Evolutionary conservation across 1,140 invertebrate species (phyloP).

Genomic region (Littorina saxatilis): DNA sequence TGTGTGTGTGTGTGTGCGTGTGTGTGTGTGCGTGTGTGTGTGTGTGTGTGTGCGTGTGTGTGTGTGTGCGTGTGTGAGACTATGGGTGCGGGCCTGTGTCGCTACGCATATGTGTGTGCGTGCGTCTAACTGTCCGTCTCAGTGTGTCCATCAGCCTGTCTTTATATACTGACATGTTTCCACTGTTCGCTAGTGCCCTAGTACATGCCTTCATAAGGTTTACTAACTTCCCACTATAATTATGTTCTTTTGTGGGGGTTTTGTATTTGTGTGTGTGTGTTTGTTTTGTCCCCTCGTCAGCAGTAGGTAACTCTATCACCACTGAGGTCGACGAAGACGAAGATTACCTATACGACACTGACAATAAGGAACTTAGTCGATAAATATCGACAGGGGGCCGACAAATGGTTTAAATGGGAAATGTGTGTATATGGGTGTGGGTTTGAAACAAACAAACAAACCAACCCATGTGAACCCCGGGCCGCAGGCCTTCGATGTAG

Average conservation of each 20-base stretch:
- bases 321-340: not conserved
- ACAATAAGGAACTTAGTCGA: no score
- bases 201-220: not conserved
- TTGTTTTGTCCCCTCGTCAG: not conserved
- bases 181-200: no score
- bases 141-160: not conserved
- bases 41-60: conserved; percentile 14
- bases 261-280: no score
- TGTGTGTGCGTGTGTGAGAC: not conserved
- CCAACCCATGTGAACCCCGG: no score
- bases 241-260: not conserved
- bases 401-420: no score
- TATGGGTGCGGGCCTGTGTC: not conserved
- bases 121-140: not conserved
- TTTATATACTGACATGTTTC: not conserved
- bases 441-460: no score
- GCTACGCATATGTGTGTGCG: not conserved
- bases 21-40: not conserved
- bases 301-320: not conserved
- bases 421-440: no score
- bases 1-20: conserved; percentile 14
- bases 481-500: no score
- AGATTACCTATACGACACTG: no score
- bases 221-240: not conserved
- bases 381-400: no score